These are phyloP conservation scores for Xestia c-nigrum DNA, from an alignment of 2,888 invertebrate genomes.

Conservation along the genomic window DNA sequence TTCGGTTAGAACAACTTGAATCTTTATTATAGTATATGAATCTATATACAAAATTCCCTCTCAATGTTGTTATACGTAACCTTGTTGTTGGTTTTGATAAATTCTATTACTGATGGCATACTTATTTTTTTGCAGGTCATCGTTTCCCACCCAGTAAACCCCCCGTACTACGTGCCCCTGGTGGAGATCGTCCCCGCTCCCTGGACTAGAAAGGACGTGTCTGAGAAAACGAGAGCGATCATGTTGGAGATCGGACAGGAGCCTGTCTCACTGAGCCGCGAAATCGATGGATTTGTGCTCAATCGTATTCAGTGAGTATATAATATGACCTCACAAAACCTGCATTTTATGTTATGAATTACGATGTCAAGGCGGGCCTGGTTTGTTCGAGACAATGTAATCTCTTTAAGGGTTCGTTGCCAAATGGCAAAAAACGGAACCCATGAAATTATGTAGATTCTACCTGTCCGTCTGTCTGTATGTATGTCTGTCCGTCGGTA, in stretches of 20 bases:
- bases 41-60: too few relatives aligned
- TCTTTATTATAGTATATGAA: too few relatives aligned
- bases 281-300: conserved; percentile 97
- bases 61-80: too few relatives aligned
- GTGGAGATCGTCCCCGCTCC: conserved; percentile 98
- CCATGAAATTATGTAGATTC: not conserved
- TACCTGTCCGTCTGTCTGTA: not conserved
- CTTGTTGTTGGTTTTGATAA: too few relatives aligned
- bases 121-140: conserved; percentile 89
- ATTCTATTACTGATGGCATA: not conserved
- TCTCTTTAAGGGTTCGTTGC: not conserved
- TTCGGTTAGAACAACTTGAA: not conserved
- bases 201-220: conserved; percentile 96
- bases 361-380: not conserved
- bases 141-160: conserved; percentile 98
- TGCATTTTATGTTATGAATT: not conserved
- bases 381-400: not conserved
- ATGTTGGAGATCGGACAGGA: conserved; percentile 98
- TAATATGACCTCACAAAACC: not conserved
- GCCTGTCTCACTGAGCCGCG: conserved; percentile 96
- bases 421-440: not conserved
- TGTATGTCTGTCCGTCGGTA: too few relatives aligned
- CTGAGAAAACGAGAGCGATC: conserved; percentile 92
- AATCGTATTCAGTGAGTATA: conserved; percentile 96
- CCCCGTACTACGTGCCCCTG: conserved; percentile 98